Evolutionary conservation across 2,797 vertebrate species (phyloP).

Genomic region (Capromys pilorides): DNA sequence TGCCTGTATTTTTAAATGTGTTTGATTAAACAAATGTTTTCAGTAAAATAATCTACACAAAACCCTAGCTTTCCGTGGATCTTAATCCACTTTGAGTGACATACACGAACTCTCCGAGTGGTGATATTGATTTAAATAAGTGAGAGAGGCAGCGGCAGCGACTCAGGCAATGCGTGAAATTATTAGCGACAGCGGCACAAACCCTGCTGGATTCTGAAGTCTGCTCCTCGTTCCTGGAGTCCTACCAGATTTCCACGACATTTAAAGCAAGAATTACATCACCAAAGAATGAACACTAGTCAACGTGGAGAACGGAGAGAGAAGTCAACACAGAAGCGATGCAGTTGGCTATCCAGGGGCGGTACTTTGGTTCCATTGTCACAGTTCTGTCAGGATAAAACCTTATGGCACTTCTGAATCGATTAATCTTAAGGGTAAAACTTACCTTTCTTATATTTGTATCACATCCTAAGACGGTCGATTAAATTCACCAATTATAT

Average conservation of each 20-base stretch:
- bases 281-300: neutral
- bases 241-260: neutral
- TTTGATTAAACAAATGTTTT: neutral
- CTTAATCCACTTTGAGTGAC: neutral
- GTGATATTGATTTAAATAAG: neutral
- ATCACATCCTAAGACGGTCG: neutral
- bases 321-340: fast-evolving
- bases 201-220: neutral
- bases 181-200: neutral
- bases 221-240: neutral
- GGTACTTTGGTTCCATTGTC: neutral
- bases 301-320: fast-evolving
- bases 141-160: neutral
- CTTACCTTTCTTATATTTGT: neutral
- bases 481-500: neutral
- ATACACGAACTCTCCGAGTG: neutral
- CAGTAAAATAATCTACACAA: neutral
- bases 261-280: neutral
- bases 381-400: neutral
- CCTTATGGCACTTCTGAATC: neutral
- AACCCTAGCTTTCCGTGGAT: neutral
- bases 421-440: constrained; percentile 7
- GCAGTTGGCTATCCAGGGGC: neutral
- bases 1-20: neutral
- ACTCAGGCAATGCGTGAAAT: neutral